These are phyloP conservation scores for Piscicola geometra DNA, from an alignment of 2,888 invertebrate genomes.

Conservation along the genomic window DNA sequence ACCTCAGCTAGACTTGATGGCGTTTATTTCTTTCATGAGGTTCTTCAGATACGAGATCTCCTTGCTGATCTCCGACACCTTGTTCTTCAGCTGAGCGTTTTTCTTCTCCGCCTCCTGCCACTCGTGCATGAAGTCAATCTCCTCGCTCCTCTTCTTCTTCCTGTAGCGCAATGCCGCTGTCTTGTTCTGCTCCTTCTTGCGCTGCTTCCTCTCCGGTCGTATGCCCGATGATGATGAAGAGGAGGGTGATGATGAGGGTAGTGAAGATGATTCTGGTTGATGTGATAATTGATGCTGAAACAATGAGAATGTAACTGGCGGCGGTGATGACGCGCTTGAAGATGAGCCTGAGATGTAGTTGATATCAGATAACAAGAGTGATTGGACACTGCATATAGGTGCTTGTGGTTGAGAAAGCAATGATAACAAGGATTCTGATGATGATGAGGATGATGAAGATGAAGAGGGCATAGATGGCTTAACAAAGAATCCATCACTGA, in stretches of 20 bases:
- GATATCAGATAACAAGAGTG: not conserved
- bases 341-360: too few species aligned
- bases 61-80: conserved; percentile 40
- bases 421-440: too few species aligned
- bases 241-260: not conserved
- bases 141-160: conserved; percentile 41
- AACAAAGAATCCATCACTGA: too few species aligned
- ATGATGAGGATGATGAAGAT: too few species aligned
- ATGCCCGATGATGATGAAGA: not conserved
- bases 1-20: conserved; percentile 21
- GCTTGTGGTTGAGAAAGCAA: too few species aligned
- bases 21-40: conserved; percentile 41
- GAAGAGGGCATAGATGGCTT: too few species aligned
- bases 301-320: not conserved
- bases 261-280: not conserved
- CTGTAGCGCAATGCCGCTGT: conserved; percentile 43
- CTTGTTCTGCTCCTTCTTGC: conserved; percentile 44
- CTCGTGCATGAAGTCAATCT: conserved; percentile 33
- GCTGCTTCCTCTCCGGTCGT: conserved; percentile 35
- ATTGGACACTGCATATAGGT: too few species aligned
- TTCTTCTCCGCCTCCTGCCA: conserved; percentile 36
- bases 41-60: conserved; percentile 44
- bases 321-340: too few species aligned
- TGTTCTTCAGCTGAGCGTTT: conserved; percentile 41
- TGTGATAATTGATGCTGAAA: not conserved